A percentile compares a stretch with the other conserved stretches of the same genome.
These are phyloP conservation scores for Paracyprichromis sp. DNA, from an alignment of 2,113 vertebrate species.

Conservation along the genomic window DNA sequence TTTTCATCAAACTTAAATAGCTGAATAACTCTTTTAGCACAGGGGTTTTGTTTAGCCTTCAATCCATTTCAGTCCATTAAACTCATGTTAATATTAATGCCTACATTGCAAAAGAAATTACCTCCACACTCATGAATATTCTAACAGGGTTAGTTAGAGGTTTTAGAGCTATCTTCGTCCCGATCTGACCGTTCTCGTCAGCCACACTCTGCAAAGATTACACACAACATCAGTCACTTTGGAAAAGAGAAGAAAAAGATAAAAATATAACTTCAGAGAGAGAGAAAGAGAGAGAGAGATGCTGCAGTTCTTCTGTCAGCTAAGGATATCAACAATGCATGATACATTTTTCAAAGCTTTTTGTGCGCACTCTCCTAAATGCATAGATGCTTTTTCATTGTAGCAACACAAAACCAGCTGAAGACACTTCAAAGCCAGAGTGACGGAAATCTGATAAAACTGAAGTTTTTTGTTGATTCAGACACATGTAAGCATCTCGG, in stretches of 20 bases:
- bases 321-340: background rate
- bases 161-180: background rate
- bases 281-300: background rate
- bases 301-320: background rate
- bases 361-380: background rate
- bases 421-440: background rate
- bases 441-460: background rate
- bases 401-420: background rate
- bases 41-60: background rate
- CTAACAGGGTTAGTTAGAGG: constrained; percentile 9
- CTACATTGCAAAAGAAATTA: constrained; percentile 20
- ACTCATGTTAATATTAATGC: constrained; percentile 11
- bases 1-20: background rate
- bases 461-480: background rate
- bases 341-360: background rate
- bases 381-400: background rate
- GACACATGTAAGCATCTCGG: background rate
- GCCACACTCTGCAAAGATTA: background rate
- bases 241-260: background rate
- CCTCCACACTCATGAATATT: constrained; percentile 27
- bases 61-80: background rate
- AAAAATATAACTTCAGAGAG: constrained; percentile 7
- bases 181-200: constrained; percentile 21
- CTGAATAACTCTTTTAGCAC: background rate
- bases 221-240: background rate